Conservation (phyloP, 2,888 invertebrate species). For the Pollenia labialis region DNA sequence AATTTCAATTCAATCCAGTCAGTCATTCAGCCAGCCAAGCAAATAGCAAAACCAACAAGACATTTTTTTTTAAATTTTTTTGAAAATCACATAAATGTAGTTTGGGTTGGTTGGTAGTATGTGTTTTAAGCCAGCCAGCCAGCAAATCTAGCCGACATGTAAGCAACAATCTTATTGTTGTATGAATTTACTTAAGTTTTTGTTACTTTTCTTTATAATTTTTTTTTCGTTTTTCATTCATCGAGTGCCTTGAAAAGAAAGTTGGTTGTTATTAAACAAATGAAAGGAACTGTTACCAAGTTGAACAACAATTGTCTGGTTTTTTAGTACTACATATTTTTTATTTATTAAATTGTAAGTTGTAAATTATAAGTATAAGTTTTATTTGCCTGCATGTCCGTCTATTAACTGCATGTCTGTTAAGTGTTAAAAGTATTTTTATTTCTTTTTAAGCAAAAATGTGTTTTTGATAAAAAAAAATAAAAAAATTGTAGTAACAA, state of each 20-base stretch:
- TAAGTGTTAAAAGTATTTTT: slow-evolving; percentile 43
- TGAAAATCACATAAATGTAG: slow-evolving; percentile 45
- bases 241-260: slow-evolving; percentile 72
- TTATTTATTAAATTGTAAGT: slow-evolving; percentile 15
- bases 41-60: slow-evolving; percentile 28
- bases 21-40: slow-evolving; percentile 53
- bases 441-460: not conserved
- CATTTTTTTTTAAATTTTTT: not conserved
- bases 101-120: slow-evolving; percentile 7
- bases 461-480: not conserved
- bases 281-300: slow-evolving; percentile 73
- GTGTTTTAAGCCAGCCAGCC: slow-evolving; percentile 38
- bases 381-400: slow-evolving; percentile 32
- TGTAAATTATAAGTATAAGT: slow-evolving; percentile 51
- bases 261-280: slow-evolving; percentile 73
- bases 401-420: slow-evolving; percentile 53
- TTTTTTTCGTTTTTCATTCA: slow-evolving; percentile 47
- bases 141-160: slow-evolving; percentile 55
- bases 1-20: slow-evolving; percentile 64
- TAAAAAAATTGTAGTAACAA: slow-evolving; percentile 47
- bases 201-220: slow-evolving; percentile 47
- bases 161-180: slow-evolving; percentile 61
- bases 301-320: slow-evolving; percentile 67
- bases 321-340: not conserved
- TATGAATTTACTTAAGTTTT: slow-evolving; percentile 12